Evolutionary conservation across 53 echinoderm and acorn worm species (phyloP).

Genomic region (Arbacia lixula): DNA sequence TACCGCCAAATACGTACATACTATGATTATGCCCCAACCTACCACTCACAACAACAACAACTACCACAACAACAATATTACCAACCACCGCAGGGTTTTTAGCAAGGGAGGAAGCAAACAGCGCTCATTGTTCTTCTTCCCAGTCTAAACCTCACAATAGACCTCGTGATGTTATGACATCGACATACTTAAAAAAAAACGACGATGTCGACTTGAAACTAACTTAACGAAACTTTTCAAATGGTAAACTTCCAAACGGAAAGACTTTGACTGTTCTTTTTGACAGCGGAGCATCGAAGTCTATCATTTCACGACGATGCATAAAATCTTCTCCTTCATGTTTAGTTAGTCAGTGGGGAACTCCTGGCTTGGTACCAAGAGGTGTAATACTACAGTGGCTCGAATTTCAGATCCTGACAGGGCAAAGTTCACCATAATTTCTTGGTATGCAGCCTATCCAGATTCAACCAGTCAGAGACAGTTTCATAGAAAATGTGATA

Average conservation of each 20-base stretch:
- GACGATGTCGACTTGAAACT: constrained; percentile 29
- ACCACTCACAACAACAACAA: background rate
- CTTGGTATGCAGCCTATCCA: no score
- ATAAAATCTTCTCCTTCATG: background rate
- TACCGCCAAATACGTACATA: no score
- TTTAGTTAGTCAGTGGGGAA: no score
- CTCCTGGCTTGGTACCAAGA: no score
- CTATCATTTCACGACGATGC: background rate
- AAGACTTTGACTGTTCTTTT: constrained; percentile 30
- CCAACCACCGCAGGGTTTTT: constrained; percentile 3
- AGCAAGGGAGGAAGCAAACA: background rate
- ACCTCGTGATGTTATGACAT: background rate
- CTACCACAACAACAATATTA: background rate
- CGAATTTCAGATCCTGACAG: no score
- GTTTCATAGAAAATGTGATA: no score
- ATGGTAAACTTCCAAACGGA: constrained; percentile 12
- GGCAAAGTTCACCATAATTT: no score
- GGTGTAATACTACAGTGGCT: no score
- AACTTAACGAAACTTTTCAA: constrained; percentile 10
- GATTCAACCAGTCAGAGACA: no score
- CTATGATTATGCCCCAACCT: background rate
- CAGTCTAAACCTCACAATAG: constrained; percentile 5
- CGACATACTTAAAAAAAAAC: background rate
- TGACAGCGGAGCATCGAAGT: constrained; percentile 55
- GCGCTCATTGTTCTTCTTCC: constrained; percentile 32